Conservation (phyloP, 1,140 invertebrate species). For the Macrobrachium rosenbergii region DNA sequence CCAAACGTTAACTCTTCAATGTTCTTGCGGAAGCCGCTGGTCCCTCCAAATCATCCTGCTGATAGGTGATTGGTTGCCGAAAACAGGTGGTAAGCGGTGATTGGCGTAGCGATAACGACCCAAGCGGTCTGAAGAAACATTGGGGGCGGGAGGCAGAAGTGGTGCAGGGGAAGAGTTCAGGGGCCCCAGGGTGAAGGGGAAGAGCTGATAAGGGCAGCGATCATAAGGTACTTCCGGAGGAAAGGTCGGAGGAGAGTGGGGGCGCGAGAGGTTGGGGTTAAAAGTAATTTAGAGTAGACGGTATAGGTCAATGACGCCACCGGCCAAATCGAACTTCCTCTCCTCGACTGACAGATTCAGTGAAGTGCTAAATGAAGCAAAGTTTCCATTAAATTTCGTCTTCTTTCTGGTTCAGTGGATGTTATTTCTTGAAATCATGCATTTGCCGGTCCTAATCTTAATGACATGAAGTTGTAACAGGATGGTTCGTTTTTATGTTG, state of each 20-base stretch:
- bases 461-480: too few relatives aligned
- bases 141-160: not conserved
- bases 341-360: not conserved
- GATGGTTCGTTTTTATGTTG: too few relatives aligned
- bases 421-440: too few relatives aligned
- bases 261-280: not conserved
- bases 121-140: constrained; percentile 38
- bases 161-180: not conserved
- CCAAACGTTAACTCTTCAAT: not conserved
- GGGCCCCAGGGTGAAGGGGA: not conserved
- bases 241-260: not conserved
- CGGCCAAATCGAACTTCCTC: not conserved
- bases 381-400: too few relatives aligned
- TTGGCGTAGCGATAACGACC: constrained; percentile 55
- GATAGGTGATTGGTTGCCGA: constrained; percentile 56
- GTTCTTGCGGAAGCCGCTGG: constrained; percentile 35
- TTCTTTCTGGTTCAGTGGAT: too few relatives aligned
- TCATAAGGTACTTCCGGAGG: constrained; percentile 1
- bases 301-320: not conserved
- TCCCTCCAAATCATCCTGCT: constrained; percentile 40
- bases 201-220: constrained; percentile 17
- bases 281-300: not conserved
- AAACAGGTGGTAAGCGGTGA: constrained; percentile 49
- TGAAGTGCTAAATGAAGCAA: too few relatives aligned
- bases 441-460: too few relatives aligned